Conservation (phyloP, 2,113 vertebrate genomes). For the Geococcyx californianus region DNA sequence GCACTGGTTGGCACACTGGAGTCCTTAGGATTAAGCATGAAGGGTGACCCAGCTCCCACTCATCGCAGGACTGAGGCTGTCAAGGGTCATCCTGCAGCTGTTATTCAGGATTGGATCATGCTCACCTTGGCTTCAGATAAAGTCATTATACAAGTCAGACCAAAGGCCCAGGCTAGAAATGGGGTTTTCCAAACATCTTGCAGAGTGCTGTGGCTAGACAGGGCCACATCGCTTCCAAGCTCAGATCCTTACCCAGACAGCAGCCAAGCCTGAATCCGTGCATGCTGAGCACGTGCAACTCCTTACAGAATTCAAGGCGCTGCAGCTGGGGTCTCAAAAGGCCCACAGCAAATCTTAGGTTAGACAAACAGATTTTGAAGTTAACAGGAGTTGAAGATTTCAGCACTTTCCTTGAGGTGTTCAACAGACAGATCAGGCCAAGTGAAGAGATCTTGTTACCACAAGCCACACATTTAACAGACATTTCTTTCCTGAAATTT, state of each 20-base stretch:
- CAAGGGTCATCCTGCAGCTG: not conserved
- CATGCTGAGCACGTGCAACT: not conserved
- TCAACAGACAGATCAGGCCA: not conserved
- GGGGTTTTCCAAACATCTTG: not conserved
- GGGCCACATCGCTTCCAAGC: not conserved
- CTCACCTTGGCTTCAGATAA: not conserved
- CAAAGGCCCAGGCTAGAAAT: not conserved
- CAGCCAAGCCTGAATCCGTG: not conserved
- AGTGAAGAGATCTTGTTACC: not conserved
- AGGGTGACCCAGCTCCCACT: not conserved
- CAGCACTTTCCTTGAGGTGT: not conserved
- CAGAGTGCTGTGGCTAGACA: not conserved
- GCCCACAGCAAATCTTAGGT: not conserved
- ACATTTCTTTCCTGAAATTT: not conserved
- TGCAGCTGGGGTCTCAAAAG: not conserved
- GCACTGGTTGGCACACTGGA: rapidly evolving
- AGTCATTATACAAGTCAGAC: not conserved
- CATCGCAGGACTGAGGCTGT: rapidly evolving
- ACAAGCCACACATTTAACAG: not conserved
- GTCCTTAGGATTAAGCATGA: too few relatives aligned
- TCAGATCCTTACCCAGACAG: not conserved
- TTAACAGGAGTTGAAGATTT: not conserved
- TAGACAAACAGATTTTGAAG: not conserved
- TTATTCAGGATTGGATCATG: rapidly evolving
- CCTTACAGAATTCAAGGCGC: not conserved